phyloP scores from a whole-genome alignment of 35 echinoderm and acorn worm genomes.

The Diadema setosum region DNA sequence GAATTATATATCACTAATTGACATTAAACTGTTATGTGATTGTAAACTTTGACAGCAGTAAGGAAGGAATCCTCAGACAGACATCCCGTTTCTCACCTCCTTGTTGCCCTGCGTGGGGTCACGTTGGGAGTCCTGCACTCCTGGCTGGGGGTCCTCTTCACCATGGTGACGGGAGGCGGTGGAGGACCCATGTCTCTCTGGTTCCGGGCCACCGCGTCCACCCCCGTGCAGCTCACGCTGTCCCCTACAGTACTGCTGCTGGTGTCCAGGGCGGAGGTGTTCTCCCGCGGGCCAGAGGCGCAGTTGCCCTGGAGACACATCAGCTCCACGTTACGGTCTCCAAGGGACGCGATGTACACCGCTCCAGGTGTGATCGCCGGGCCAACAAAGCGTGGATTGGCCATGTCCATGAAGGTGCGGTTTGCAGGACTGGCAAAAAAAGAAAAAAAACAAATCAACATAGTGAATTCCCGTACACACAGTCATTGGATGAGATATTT shows the following conservation, averaged over 20 bases:
- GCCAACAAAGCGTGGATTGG: constrained; percentile 84
- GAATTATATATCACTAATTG: too few relatives aligned
- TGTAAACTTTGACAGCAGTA: too few relatives aligned
- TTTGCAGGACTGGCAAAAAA: constrained; percentile 17
- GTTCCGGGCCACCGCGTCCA: not conserved
- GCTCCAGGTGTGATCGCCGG: constrained; percentile 64
- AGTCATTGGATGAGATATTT: too few relatives aligned
- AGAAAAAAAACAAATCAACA: too few relatives aligned
- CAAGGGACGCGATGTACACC: constrained; percentile 63
- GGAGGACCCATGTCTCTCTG: not conserved
- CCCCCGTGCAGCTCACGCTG: not conserved
- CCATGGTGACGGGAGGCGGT: not conserved
- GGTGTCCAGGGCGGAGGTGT: not conserved
- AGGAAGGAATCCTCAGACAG: not conserved
- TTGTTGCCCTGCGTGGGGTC: not conserved
- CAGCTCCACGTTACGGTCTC: constrained; percentile 61
- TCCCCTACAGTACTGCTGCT: not conserved
- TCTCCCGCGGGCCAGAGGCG: not conserved
- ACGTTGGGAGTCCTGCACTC: not conserved
- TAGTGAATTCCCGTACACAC: too few relatives aligned
- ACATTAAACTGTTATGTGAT: too few relatives aligned
- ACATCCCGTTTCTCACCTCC: not conserved
- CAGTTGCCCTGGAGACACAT: constrained; percentile 83
- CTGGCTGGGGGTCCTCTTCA: not conserved
- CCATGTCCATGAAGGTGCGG: constrained; percentile 75